Evolutionary conservation across 64 coral and sea anemone species (phyloP), one percentile per base, ranked within the genome.

Genomic region (Anthopleura sola): DNA sequence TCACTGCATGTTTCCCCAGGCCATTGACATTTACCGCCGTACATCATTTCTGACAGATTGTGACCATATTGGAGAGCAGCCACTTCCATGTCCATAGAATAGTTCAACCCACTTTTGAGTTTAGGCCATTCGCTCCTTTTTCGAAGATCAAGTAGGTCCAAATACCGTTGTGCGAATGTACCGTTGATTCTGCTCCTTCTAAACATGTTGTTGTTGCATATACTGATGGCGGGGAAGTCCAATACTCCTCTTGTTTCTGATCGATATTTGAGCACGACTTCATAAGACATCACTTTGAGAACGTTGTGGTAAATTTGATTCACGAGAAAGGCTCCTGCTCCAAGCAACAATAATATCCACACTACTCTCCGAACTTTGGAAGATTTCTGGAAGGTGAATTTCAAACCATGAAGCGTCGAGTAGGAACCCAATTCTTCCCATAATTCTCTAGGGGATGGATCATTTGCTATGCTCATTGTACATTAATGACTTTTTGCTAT

Each of bases 181-280:
- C 90, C 90, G 9, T 69, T 18, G 10, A 91, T 86, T 79, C 82
- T 66, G 50, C 85, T 86, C 76, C 78, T 91, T 39, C 71, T 78
- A 84, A 86, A 48, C 40, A 82, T 75, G 48, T 86, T 91, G 9
- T 68, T 28, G 47, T 91, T 91, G 50, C 90, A 91, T 37, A 91
- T 82, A 6, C 48, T 91, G 50, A 91, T 49, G 16, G 90, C 90
- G 23, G 90, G 90, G 32, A 86, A 91, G 2, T 6, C 26, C 19
- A 91, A 39, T 10, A 18, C 49, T 0, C 53, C 6, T 19, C 37
- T 15, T 13, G 56, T 33, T 46, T 74, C 60, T 10, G 62, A 49
- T 21, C 28, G 31, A 60, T 78, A 68, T 11, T 38, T 36, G 19
- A 57, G 47, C 19, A 82, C 48, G 2, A 32, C 55, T 55, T 91